Evolutionary conservation across 2,797 vertebrate species (phyloP).

Genomic region (Streptopelia turtur): DNA sequence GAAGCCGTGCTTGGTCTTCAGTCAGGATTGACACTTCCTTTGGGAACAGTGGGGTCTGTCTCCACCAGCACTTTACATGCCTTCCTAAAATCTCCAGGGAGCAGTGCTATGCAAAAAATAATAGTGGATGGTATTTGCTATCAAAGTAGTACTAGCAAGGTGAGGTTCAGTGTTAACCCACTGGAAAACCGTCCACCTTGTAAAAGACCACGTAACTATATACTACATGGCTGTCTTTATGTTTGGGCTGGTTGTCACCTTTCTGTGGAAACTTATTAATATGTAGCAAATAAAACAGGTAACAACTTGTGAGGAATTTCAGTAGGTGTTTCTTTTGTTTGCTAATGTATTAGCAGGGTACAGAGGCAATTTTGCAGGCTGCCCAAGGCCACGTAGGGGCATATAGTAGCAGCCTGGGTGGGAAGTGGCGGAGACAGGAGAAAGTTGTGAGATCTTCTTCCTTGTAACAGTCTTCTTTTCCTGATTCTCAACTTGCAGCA

Average conservation of each 20-base stretch:
- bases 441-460: background rate
- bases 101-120: too few relatives aligned
- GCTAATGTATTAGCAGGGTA: background rate
- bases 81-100: background rate
- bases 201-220: rapidly evolving
- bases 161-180: background rate
- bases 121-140: rapidly evolving
- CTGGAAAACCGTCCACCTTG: background rate
- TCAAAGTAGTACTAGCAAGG: background rate
- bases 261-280: background rate
- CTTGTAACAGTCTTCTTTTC: background rate
- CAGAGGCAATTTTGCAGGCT: background rate
- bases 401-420: background rate
- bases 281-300: background rate
- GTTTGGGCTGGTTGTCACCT: background rate
- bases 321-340: background rate
- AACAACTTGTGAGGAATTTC: background rate
- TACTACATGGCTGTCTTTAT: rapidly evolving
- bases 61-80: background rate
- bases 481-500: background rate
- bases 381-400: too few relatives aligned
- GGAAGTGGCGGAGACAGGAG: rapidly evolving
- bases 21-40: background rate
- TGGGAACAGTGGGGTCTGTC: background rate
- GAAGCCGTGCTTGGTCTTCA: background rate